A percentile compares a stretch with the other conserved stretches of the same genome.
These are phyloP conservation scores for Zosterops lateralis DNA, from an alignment of 2,113 vertebrate genomes.

Conservation along the genomic window DNA sequence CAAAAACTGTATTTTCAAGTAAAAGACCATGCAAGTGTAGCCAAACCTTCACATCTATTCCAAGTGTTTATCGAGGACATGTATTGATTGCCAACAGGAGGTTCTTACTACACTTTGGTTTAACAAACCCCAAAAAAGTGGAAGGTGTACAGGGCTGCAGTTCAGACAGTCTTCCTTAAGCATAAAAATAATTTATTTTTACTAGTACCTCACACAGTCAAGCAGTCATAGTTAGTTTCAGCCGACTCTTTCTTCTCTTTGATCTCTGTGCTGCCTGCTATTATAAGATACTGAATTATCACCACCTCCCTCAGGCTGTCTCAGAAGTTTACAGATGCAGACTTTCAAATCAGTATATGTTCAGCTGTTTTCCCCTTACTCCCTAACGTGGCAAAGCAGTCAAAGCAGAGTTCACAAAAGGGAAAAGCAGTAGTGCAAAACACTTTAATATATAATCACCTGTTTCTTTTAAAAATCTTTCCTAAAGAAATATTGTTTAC, in stretches of 20 bases:
- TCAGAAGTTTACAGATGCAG: constrained; percentile 30
- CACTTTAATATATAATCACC: neutral
- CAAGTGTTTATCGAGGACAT: neutral
- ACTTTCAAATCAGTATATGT: constrained; percentile 29
- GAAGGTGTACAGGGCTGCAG: neutral
- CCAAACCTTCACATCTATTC: neutral
- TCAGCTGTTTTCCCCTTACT: neutral
- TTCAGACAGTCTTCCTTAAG: neutral
- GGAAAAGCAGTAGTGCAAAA: neutral
- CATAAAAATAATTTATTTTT: neutral
- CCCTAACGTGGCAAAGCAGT: neutral
- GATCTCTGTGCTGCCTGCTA: constrained; percentile 23
- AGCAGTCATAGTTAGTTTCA: neutral
- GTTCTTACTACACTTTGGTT: neutral
- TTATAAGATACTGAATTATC: constrained; percentile 48
- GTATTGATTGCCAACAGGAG: neutral
- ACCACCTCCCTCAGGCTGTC: constrained; percentile 20
- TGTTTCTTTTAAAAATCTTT: neutral
- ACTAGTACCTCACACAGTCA: constrained; percentile 35
- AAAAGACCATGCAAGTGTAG: neutral
- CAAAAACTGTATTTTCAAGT: neutral
- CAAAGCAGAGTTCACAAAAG: neutral
- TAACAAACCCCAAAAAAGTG: neutral
- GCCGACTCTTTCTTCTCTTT: constrained; percentile 42
- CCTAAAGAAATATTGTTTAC: neutral